phyloP scores from a whole-genome alignment of 2,888 invertebrate species.

The Ophion costatus region DNA sequence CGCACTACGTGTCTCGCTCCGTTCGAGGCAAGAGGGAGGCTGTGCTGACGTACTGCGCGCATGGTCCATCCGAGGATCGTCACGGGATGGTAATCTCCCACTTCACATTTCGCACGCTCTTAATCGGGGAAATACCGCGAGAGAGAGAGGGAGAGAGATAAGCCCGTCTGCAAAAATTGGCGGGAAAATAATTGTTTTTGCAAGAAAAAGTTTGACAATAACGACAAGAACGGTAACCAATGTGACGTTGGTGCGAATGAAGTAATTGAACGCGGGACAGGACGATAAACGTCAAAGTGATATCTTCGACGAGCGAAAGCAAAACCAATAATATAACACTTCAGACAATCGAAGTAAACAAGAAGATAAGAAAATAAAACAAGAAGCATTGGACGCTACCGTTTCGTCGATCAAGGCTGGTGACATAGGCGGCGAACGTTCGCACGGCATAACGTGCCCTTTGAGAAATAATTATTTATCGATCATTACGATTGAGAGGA shows the following conservation, averaged over 20 bases:
- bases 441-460: background rate
- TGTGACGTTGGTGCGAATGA: background rate
- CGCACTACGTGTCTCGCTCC: background rate
- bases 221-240: conserved; percentile 75
- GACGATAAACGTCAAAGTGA: background rate
- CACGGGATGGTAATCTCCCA: conserved; percentile 66
- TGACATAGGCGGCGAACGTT: background rate
- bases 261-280: background rate
- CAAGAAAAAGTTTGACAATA: conserved; percentile 5
- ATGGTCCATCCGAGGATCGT: conserved; percentile 69
- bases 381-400: background rate
- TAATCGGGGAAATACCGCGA: conserved; percentile 66
- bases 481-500: background rate
- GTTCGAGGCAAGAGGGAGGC: conserved; percentile 7
- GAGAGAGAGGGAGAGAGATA: conserved; percentile 19
- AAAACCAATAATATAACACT: background rate
- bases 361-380: background rate
- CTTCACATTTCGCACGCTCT: conserved; percentile 70
- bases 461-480: background rate
- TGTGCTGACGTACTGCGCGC: conserved; percentile 55
- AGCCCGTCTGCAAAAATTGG: conserved; percentile 31
- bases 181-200: conserved; percentile 8
- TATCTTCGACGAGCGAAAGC: background rate
- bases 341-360: background rate
- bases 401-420: background rate